phyloP scores from a whole-genome alignment of 2,888 invertebrate species.

The Cheilosia impressa region DNA sequence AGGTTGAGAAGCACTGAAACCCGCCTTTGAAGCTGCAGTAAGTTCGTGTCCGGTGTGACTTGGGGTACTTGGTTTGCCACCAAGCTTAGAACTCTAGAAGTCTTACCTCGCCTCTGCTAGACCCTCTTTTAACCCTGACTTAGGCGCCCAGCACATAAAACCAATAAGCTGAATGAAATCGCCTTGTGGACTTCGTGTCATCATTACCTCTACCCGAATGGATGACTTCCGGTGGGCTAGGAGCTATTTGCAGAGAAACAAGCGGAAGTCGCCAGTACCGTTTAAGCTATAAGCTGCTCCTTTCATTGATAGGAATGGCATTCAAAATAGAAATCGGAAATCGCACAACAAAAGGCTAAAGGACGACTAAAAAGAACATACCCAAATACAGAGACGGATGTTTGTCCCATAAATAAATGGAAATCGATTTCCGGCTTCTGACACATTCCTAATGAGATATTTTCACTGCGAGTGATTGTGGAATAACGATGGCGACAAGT shows the following conservation, averaged over 20 bases:
- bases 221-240: neutral
- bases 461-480: neutral
- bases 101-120: too few species aligned
- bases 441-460: slow-evolving; percentile 58
- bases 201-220: neutral
- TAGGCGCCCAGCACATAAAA: neutral
- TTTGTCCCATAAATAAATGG: slow-evolving; percentile 48
- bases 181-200: neutral
- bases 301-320: neutral
- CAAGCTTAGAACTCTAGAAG: too few species aligned
- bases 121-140: too few species aligned
- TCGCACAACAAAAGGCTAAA: neutral
- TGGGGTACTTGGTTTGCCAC: too few species aligned
- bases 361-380: slow-evolving; percentile 1
- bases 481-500: neutral
- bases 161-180: slow-evolving; percentile 1
- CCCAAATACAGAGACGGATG: slow-evolving; percentile 18
- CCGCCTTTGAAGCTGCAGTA: too few species aligned
- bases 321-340: slow-evolving; percentile 1
- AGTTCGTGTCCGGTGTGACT: too few species aligned
- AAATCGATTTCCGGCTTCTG: slow-evolving; percentile 59
- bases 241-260: neutral
- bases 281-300: slow-evolving; percentile 30
- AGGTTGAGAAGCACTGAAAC: too few species aligned
- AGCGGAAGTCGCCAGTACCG: slow-evolving; percentile 15